phyloP scores from a whole-genome alignment of 2,797 vertebrate species.

The Carduelis carduelis region DNA sequence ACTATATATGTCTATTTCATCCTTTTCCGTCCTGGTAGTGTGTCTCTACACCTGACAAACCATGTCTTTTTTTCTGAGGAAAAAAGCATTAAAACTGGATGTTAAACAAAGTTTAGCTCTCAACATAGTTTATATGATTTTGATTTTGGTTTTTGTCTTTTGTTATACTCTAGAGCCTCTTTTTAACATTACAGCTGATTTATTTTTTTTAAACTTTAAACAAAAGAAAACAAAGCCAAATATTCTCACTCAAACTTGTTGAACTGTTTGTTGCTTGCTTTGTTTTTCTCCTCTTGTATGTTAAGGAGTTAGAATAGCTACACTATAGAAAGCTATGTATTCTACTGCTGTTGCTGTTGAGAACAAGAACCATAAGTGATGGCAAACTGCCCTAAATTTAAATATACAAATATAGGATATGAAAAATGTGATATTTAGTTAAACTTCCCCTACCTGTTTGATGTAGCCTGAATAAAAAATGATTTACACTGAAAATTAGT shows the following conservation, averaged over 20 bases:
- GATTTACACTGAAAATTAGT: not conserved
- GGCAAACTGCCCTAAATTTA: rapidly evolving
- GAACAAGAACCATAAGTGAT: not conserved
- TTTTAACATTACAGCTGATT: not conserved
- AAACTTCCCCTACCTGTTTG: not conserved
- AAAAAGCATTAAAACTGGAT: not conserved
- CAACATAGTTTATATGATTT: not conserved
- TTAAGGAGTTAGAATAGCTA: not conserved
- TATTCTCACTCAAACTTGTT: not conserved
- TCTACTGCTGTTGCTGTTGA: not conserved
- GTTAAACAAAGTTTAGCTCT: not conserved
- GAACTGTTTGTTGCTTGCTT: not conserved
- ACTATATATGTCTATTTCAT: not conserved
- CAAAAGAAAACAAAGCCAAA: not conserved
- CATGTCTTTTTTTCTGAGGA: not conserved
- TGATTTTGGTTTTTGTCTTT: not conserved
- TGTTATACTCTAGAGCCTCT: not conserved
- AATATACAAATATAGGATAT: not conserved
- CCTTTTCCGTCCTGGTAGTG: not conserved
- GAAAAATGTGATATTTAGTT: not conserved
- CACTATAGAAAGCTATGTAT: not conserved
- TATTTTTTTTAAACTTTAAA: not conserved
- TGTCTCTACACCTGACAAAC: not conserved
- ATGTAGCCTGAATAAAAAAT: not conserved
- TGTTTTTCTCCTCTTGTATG: not conserved